Base-by-base conservation (phyloP, 2,888 invertebrate species). In the Micoletzkya japonica region DNA sequence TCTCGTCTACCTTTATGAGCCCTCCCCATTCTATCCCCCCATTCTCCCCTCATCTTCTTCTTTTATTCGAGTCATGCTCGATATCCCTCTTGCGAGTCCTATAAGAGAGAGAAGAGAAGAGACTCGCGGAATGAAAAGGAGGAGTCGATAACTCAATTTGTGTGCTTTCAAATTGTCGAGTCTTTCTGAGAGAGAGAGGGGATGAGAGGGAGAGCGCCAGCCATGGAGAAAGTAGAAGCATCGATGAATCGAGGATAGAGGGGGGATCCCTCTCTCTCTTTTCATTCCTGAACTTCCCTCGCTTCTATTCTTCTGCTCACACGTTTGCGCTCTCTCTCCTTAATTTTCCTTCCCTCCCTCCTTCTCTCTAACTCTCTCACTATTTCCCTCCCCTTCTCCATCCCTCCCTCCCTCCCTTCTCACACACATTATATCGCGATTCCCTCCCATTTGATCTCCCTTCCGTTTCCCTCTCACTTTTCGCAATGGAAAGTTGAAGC, bases 81-180 rank as follows among this genome's bases (percentile, higher is more conserved):
- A n/a, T n/a, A n/a, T n/a, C n/a, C n/a, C n/a, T n/a, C n/a, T n/a
- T n/a, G n/a, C n/a, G n/a, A n/a, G n/a, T n/a, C n/a, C n/a, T n/a
- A n/a, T n/a, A n/a, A n/a, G n/a, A n/a, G n/a, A n/a, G n/a, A n/a
- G n/a, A n/a, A n/a, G n/a, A n/a, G n/a, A n/a, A n/a, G n/a, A n/a
- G 44, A 44, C 30, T 57, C 57, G n/a, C 26, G 10, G 57, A 57
- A 57, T 28, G 61, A 49, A 61, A 20, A 30, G 59, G 32, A 17
- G 37, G 30, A 32, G 61, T 61, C 61, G 61, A 61, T 61, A 61
- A 61, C 61, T 61, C 49, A 61, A 61, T 61, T 61, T 61, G 49
- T 32, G 30, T 61, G 49, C 49, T 49, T 61, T 44, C 61, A 49
- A 49, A 49, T 61, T 44, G 44, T 28, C 49, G 44, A 14, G 44